A percentile compares a stretch with the other conserved stretches of the same genome.
Evolutionary conservation across 1,140 invertebrate species (phyloP).

Genomic region (Melanaphis sacchari): DNA sequence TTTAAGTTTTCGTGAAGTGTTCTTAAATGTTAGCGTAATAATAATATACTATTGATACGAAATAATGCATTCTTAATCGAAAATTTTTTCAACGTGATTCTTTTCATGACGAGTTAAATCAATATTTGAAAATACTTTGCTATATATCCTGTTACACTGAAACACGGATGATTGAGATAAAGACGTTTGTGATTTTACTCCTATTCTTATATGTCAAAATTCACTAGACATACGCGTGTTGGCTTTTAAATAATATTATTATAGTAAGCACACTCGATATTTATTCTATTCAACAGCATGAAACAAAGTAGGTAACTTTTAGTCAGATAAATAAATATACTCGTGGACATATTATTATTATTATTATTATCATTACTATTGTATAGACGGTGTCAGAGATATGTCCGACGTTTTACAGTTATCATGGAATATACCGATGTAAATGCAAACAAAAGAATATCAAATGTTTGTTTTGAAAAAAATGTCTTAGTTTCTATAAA

Average conservation of each 20-base stretch:
- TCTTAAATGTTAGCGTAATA: background rate
- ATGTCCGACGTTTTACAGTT: background rate
- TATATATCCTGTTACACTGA: background rate
- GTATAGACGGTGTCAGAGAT: background rate
- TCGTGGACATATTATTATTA: background rate
- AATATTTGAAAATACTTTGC: background rate
- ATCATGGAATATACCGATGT: slow-evolving; percentile 4
- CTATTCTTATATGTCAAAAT: background rate
- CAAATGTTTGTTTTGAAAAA: background rate
- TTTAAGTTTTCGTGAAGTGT: background rate
- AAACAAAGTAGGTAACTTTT: slow-evolving; percentile 1
- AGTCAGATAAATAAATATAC: background rate
- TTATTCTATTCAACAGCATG: background rate
- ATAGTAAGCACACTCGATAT: slow-evolving; percentile 4
- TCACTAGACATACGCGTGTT: background rate
- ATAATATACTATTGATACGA: background rate
- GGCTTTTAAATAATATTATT: slow-evolving; percentile 12
- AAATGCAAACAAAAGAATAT: slow-evolving; percentile 29
- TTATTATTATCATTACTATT: background rate
- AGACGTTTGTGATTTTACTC: background rate
- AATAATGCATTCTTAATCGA: background rate
- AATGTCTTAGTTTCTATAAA: background rate
- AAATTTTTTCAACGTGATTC: no score
- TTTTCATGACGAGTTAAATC: background rate
- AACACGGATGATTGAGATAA: background rate